Conservation (phyloP, 1,140 invertebrate genomes). For the Pachypeltis micranthus region DNA sequence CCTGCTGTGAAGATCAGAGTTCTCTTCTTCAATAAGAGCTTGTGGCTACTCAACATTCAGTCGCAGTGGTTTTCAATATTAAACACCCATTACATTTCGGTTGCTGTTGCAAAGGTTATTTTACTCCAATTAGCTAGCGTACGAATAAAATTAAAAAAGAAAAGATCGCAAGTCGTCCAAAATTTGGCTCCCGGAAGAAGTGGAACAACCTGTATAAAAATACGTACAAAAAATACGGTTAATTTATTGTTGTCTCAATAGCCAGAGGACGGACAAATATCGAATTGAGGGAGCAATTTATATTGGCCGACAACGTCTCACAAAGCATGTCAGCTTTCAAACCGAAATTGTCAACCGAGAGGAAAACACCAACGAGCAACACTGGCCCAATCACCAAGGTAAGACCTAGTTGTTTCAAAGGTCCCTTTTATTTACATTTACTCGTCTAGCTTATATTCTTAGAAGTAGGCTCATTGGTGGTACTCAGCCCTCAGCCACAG, state of each 20-base stretch:
- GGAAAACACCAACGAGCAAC: slow-evolving; percentile 45
- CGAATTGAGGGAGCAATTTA: slow-evolving; percentile 96
- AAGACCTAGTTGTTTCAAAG: slow-evolving; percentile 29
- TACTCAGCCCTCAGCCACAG: background rate
- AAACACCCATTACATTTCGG: too few relatives aligned
- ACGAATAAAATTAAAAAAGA: too few relatives aligned
- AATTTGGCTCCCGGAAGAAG: too few relatives aligned
- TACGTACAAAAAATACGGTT: too few relatives aligned
- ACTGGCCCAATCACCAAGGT: slow-evolving; percentile 91
- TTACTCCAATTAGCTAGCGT: too few relatives aligned
- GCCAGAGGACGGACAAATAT: slow-evolving; percentile 99
- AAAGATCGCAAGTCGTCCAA: too few relatives aligned
- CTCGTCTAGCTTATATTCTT: background rate
- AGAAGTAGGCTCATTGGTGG: background rate
- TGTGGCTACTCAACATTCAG: too few relatives aligned
- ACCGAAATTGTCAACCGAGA: slow-evolving; percentile 63
- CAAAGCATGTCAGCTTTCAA: slow-evolving; percentile 96
- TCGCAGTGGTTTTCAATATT: too few relatives aligned
- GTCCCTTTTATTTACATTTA: background rate
- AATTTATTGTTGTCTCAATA: slow-evolving; percentile 38
- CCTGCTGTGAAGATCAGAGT: too few relatives aligned
- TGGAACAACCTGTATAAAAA: too few relatives aligned
- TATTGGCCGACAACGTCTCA: slow-evolving; percentile 91
- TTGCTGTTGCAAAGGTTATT: too few relatives aligned
- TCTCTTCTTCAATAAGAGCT: too few relatives aligned